These are phyloP conservation scores for Notechis scutatus DNA, from an alignment of 2,113 vertebrate genomes.

Conservation along the genomic window DNA sequence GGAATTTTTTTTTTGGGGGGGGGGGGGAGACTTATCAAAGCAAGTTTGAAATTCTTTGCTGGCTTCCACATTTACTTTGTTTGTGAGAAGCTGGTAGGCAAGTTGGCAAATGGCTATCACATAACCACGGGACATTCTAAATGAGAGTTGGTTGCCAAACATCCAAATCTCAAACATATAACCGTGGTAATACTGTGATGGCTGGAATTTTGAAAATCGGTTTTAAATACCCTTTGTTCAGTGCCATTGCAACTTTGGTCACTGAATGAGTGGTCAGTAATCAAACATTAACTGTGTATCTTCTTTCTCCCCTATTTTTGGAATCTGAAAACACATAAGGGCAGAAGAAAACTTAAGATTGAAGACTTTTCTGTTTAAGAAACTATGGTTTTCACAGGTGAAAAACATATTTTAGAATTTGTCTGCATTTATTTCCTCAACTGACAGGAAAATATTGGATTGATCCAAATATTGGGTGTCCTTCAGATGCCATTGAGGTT, in stretches of 20 bases:
- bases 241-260: background rate
- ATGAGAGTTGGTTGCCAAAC: background rate
- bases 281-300: background rate
- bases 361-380: background rate
- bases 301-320: background rate
- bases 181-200: background rate
- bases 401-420: background rate
- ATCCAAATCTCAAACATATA: background rate
- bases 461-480: slow-evolving; percentile 95
- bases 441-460: slow-evolving; percentile 91
- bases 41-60: background rate
- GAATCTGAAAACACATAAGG: background rate
- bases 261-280: background rate
- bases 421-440: slow-evolving; percentile 34
- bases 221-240: background rate
- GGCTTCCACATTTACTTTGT: background rate
- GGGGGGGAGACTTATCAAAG: background rate
- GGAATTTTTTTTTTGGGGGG: background rate
- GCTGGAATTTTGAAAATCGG: background rate
- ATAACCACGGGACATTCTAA: background rate
- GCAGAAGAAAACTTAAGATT: background rate
- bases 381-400: background rate
- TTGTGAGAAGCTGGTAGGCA: background rate
- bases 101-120: background rate
- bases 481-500: slow-evolving; percentile 92